Evolutionary conservation across 2,888 invertebrate genomes (phyloP).

Genomic region (Esperia sulphurella): DNA sequence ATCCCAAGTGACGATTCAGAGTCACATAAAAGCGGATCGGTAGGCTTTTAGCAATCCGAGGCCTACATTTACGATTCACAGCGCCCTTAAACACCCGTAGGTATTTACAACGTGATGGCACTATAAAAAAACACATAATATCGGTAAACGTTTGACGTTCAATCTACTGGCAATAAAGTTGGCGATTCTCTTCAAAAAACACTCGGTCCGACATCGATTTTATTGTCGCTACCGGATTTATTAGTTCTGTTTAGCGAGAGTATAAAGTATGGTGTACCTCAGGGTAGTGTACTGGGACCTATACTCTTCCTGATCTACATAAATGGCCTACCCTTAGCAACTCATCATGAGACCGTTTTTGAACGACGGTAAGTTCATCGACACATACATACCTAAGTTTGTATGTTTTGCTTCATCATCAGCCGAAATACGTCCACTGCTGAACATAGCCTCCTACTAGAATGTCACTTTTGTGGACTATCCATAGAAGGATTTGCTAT

Average conservation of each 20-base stretch:
- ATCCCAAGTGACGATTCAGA: constrained; percentile 57
- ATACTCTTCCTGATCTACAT: no score
- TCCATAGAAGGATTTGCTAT: no score
- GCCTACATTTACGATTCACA: constrained; percentile 62
- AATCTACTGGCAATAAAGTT: constrained; percentile 42
- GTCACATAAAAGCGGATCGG: constrained; percentile 63
- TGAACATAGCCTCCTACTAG: no score
- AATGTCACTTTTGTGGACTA: no score
- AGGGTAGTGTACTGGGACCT: no score
- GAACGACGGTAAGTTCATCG: constrained; percentile 26
- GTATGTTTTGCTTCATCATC: no score
- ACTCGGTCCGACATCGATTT: constrained; percentile 20
- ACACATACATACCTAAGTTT: no score
- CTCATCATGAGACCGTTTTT: no score
- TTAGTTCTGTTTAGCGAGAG: background rate
- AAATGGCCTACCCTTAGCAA: no score
- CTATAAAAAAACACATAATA: constrained; percentile 64
- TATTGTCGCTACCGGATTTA: constrained; percentile 6
- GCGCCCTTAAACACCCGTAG: constrained; percentile 53
- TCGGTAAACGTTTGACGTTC: constrained; percentile 66
- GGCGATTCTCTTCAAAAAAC: constrained; percentile 12
- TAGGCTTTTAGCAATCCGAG: constrained; percentile 56
- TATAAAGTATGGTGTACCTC: no score
- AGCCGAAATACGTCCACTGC: no score
- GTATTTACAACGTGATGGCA: constrained; percentile 56